Evolutionary conservation across 64 coral and sea anemone species (phyloP).

Genomic region (Stichodactyla mertensii): DNA sequence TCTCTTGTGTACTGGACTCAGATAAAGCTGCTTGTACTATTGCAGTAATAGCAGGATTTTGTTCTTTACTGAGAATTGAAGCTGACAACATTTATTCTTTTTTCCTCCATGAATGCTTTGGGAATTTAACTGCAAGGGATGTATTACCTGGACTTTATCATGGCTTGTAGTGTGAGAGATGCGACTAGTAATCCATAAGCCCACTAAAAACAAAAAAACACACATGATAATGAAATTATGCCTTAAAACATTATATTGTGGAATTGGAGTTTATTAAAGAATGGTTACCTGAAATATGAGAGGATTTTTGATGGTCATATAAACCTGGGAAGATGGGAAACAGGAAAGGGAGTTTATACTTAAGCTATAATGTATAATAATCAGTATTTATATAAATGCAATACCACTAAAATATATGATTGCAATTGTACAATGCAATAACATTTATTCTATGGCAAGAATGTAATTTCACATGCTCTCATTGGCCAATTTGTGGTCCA

Average conservation of each 20-base stretch:
- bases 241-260: neutral
- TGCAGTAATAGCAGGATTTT: too few relatives aligned
- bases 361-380: neutral
- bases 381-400: neutral
- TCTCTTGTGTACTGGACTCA: too few relatives aligned
- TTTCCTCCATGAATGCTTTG: too few relatives aligned
- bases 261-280: neutral
- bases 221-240: neutral
- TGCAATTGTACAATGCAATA: too few relatives aligned
- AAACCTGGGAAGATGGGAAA: constrained; percentile 34
- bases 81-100: too few relatives aligned
- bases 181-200: constrained; percentile 48
- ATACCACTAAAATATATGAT: too few relatives aligned
- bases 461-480: too few relatives aligned
- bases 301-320: constrained; percentile 69
- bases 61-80: too few relatives aligned
- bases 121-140: too few relatives aligned
- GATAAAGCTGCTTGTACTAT: too few relatives aligned
- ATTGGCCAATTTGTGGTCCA: too few relatives aligned
- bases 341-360: neutral
- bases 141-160: constrained; percentile 43
- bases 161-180: constrained; percentile 11
- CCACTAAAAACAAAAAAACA: constrained; percentile 40
- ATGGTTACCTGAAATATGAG: constrained; percentile 70
- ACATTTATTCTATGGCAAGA: too few relatives aligned